These are phyloP conservation scores for Ectemnius lituratus DNA, from an alignment of 2,888 invertebrate genomes.

Conservation along the genomic window DNA sequence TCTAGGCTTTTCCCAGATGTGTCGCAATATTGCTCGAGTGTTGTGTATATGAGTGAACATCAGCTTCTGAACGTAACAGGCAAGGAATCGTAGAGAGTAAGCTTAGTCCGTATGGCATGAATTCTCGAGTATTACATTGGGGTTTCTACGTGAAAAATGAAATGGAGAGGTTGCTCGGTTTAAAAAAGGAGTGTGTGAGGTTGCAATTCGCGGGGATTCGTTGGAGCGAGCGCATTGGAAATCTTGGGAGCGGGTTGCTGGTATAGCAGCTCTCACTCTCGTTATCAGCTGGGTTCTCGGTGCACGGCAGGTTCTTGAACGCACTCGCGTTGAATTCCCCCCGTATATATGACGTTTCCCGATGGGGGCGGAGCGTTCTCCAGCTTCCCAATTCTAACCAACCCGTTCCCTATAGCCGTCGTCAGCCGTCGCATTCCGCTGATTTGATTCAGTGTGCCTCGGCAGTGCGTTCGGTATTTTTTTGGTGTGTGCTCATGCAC, in stretches of 20 bases:
- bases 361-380: constrained; percentile 64
- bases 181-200: constrained; percentile 47
- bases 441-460: constrained; percentile 54
- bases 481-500: constrained; percentile 49
- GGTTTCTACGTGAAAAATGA: not conserved
- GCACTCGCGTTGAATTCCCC: constrained; percentile 14
- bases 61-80: no score
- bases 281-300: not conserved
- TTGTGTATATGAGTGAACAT: no score
- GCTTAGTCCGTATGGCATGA: no score
- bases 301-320: constrained; percentile 41
- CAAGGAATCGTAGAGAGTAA: no score
- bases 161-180: constrained; percentile 23
- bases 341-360: constrained; percentile 44
- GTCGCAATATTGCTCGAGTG: constrained; percentile 3
- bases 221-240: no score
- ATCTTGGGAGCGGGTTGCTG: no score
- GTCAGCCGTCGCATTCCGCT: constrained; percentile 65
- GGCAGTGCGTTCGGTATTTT: constrained; percentile 50
- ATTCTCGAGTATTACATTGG: no score
- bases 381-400: constrained; percentile 64
- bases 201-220: constrained; percentile 56
- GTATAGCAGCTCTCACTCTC: no score
- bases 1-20: not conserved
- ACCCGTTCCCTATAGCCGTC: constrained; percentile 60